These are phyloP conservation scores for Antennarius maculatus DNA, from an alignment of 2,797 vertebrate species.

Conservation along the genomic window DNA sequence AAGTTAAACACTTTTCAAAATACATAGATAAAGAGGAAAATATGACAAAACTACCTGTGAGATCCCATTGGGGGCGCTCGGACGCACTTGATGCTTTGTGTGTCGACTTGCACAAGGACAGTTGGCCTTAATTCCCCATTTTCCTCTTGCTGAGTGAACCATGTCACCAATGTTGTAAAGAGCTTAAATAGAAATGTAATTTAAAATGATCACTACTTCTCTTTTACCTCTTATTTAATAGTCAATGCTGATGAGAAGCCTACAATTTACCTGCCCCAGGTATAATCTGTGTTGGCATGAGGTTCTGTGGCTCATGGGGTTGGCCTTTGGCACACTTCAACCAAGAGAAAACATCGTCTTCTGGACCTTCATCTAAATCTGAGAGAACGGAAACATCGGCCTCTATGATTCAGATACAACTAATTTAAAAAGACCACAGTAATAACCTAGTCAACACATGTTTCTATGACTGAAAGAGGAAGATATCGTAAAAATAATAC, in stretches of 20 bases:
- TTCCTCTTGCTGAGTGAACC: conserved; percentile 97
- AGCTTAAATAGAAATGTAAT: conserved; percentile 75
- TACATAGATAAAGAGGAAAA: not conserved
- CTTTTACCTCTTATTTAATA: not conserved
- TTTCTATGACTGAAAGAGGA: not conserved
- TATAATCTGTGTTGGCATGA: conserved; percentile 99
- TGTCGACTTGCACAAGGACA: conserved; percentile 97
- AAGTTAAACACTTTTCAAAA: conserved; percentile 7
- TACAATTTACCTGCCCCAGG: conserved; percentile 92
- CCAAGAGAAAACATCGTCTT: conserved; percentile 98
- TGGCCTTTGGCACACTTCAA: conserved; percentile 99
- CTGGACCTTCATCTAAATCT: conserved; percentile 91
- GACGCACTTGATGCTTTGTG: conserved; percentile 90
- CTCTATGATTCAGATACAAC: not conserved
- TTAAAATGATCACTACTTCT: not conserved
- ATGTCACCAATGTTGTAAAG: conserved; percentile 99
- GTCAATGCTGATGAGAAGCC: not conserved
- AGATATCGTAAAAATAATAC: not conserved
- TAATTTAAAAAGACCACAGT: not conserved
- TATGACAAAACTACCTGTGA: conserved; percentile 87
- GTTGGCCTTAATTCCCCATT: conserved; percentile 99
- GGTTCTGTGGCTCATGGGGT: conserved; percentile 97
- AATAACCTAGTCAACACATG: not conserved
- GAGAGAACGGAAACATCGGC: conserved; percentile 34
- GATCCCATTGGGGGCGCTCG: conserved; percentile 94